Evolutionary conservation across 2,888 invertebrate species (phyloP).

Genomic region (Amaurobius ferox): DNA sequence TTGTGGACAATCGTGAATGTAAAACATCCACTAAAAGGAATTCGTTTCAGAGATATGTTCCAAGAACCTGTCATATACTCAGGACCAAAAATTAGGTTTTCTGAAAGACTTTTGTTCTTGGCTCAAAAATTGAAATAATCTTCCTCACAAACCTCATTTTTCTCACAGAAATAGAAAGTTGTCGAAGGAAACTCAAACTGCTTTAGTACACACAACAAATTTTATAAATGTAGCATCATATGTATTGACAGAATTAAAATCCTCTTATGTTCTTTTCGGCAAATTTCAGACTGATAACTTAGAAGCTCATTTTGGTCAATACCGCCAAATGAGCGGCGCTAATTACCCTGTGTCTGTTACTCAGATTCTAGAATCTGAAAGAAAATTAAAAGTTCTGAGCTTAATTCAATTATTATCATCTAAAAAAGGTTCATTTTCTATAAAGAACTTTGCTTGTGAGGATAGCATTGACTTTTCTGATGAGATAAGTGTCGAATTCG

Average conservation of each 20-base stretch:
- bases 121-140: slow-evolving; percentile 1
- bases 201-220: neutral
- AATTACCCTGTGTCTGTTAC: too few relatives aligned
- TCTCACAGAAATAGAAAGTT: too few relatives aligned
- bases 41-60: neutral
- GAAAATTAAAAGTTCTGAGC: too few relatives aligned
- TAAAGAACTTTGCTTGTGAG: too few relatives aligned
- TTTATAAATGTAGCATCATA: neutral
- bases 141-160: neutral
- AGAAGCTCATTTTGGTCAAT: neutral
- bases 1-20: slow-evolving; percentile 28
- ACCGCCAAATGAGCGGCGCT: neutral
- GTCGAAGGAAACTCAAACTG: neutral
- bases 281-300: neutral
- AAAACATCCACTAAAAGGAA: neutral
- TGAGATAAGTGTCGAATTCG: too few relatives aligned
- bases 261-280: too few relatives aligned
- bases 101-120: neutral
- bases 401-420: too few relatives aligned
- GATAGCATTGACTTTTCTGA: too few relatives aligned
- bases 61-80: neutral
- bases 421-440: too few relatives aligned
- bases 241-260: too few relatives aligned
- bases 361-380: too few relatives aligned
- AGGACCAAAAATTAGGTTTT: neutral